phyloP scores from a whole-genome alignment of 2,888 invertebrate genomes.

The Scaptomyza caliginosa region DNA sequence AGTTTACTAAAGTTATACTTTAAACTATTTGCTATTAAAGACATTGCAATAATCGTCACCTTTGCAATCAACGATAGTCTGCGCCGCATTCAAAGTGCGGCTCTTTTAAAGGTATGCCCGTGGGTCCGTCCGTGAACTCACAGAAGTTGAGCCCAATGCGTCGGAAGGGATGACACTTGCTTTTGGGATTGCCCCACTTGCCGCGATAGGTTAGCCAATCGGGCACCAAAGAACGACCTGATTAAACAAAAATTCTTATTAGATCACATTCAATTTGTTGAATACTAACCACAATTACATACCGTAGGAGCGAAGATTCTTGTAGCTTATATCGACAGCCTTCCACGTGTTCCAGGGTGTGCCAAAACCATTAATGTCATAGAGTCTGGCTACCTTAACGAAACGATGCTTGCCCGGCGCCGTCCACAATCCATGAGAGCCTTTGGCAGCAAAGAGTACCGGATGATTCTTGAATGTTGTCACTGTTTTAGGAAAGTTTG shows the following conservation, averaged over 20 bases:
- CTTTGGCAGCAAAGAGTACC: constrained; percentile 87
- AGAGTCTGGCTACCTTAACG: constrained; percentile 86
- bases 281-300: neutral
- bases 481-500: constrained; percentile 86
- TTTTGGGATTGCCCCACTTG: constrained; percentile 88
- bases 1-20: constrained; percentile 52
- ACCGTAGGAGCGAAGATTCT: constrained; percentile 82
- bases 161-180: constrained; percentile 87
- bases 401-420: constrained; percentile 88
- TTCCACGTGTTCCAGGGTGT: constrained; percentile 88
- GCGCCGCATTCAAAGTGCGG: constrained; percentile 83
- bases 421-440: constrained; percentile 89
- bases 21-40: constrained; percentile 52
- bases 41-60: neutral
- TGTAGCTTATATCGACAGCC: constrained; percentile 85
- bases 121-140: constrained; percentile 87
- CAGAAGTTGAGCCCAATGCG: constrained; percentile 87
- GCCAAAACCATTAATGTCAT: constrained; percentile 87
- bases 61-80: constrained; percentile 55
- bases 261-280: rapidly evolving
- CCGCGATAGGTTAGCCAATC: constrained; percentile 88
- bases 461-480: constrained; percentile 86
- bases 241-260: neutral
- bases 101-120: constrained; percentile 87
- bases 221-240: constrained; percentile 84